Conservation (phyloP, 2,888 invertebrate genomes). For the Polydrusus tereticollis region DNA sequence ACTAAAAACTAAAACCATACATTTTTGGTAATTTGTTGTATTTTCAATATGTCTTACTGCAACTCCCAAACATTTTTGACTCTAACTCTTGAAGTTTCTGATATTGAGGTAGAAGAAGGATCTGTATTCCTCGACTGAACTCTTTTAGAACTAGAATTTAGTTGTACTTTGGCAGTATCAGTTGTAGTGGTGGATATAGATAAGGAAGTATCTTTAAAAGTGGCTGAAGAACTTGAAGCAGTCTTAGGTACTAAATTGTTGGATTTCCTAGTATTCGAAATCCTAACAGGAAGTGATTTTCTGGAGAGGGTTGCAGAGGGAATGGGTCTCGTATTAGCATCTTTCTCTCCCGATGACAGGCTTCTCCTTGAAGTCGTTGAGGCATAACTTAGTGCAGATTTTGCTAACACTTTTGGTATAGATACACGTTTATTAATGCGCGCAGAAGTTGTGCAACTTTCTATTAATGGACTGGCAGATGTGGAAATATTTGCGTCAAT, state of each 20-base stretch:
- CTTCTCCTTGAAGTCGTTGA: not conserved
- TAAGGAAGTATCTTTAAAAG: not conserved
- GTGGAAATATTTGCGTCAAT: not conserved
- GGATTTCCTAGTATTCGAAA: not conserved
- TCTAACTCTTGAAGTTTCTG: conserved; percentile 24
- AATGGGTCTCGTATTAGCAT: not conserved
- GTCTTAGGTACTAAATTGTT: not conserved
- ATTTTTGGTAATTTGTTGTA: not conserved
- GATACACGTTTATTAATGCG: not conserved
- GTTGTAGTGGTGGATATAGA: not conserved
- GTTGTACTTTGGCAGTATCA: not conserved
- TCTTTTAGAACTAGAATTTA: not conserved
- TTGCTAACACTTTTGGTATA: not conserved
- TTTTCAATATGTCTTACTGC: not conserved
- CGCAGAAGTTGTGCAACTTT: not conserved
- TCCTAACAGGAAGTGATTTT: not conserved
- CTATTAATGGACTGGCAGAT: not conserved
- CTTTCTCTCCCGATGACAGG: not conserved
- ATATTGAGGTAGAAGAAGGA: not conserved
- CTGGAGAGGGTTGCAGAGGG: not conserved
- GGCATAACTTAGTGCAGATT: not conserved
- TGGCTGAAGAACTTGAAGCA: not conserved
- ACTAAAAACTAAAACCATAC: too few relatives aligned
- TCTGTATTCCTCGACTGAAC: not conserved
- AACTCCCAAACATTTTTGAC: conserved; percentile 42